A percentile compares a stretch with the other conserved stretches of the same genome.
phyloP scores from a whole-genome alignment of 1,140 invertebrate species.

The Lineus longissimus region DNA sequence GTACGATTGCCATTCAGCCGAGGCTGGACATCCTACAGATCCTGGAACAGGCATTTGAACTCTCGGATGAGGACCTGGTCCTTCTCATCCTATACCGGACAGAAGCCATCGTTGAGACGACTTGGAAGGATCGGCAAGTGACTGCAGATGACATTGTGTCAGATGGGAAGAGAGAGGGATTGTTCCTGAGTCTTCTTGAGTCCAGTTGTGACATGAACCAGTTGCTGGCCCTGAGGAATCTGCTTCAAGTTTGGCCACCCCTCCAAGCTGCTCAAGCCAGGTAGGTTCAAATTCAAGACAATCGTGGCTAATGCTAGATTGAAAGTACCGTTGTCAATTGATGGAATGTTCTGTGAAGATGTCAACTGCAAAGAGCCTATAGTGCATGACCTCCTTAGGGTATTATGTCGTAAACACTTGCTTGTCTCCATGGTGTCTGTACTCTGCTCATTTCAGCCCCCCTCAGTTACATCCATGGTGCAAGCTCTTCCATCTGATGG shows the following conservation, averaged over 20 bases:
- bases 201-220: slow-evolving; percentile 17
- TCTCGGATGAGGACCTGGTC: slow-evolving; percentile 31
- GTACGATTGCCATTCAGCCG: slow-evolving; percentile 29
- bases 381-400: neutral
- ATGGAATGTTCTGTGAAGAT: neutral
- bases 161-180: slow-evolving; percentile 19
- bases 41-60: slow-evolving; percentile 39
- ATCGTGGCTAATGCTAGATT: neutral
- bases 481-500: slow-evolving; percentile 5
- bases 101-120: slow-evolving; percentile 31
- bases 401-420: neutral
- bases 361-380: neutral
- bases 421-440: no score
- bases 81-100: slow-evolving; percentile 38
- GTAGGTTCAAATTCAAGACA: neutral
- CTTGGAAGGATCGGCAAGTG: slow-evolving; percentile 31
- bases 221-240: slow-evolving; percentile 23
- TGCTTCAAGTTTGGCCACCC: slow-evolving; percentile 34
- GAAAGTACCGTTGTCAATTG: neutral
- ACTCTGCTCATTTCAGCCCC: slow-evolving; percentile 5
- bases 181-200: slow-evolving; percentile 22
- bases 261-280: slow-evolving; percentile 3
- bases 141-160: slow-evolving; percentile 21
- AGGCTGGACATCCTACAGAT: slow-evolving; percentile 37
- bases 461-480: slow-evolving; percentile 6